Evolutionary conservation across 2,113 vertebrate species (phyloP).

Genomic region (Myotis brandtii): DNA sequence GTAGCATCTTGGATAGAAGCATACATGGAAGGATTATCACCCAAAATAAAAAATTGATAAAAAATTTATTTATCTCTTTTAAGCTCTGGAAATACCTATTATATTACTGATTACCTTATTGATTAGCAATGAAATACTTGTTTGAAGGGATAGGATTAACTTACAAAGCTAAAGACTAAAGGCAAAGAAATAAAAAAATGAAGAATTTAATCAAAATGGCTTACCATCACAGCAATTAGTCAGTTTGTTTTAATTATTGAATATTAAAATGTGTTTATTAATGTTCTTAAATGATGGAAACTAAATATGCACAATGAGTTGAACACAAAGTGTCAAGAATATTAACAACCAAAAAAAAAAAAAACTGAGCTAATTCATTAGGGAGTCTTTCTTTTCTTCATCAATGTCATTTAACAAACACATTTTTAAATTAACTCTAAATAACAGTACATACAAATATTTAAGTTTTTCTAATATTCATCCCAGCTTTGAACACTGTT

Average conservation of each 20-base stretch:
- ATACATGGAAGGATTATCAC: background rate
- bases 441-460: slow-evolving; percentile 25
- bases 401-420: background rate
- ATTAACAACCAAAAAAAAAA: background rate
- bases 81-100: background rate
- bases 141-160: background rate
- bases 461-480: background rate
- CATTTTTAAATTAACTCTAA: slow-evolving; percentile 14
- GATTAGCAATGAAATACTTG: background rate
- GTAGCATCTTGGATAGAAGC: background rate
- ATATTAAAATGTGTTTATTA: background rate
- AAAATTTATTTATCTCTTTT: background rate
- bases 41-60: background rate
- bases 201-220: slow-evolving; percentile 8
- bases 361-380: background rate
- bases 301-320: background rate
- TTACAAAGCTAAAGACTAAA: background rate
- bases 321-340: slow-evolving; percentile 40
- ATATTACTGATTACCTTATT: background rate
- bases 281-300: slow-evolving; percentile 35
- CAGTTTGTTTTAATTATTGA: slow-evolving; percentile 47
- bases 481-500: background rate
- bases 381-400: background rate
- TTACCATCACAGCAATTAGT: background rate
- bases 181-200: background rate